phyloP scores from a whole-genome alignment of 2,888 invertebrate genomes.

The Horisme vitalbata region DNA sequence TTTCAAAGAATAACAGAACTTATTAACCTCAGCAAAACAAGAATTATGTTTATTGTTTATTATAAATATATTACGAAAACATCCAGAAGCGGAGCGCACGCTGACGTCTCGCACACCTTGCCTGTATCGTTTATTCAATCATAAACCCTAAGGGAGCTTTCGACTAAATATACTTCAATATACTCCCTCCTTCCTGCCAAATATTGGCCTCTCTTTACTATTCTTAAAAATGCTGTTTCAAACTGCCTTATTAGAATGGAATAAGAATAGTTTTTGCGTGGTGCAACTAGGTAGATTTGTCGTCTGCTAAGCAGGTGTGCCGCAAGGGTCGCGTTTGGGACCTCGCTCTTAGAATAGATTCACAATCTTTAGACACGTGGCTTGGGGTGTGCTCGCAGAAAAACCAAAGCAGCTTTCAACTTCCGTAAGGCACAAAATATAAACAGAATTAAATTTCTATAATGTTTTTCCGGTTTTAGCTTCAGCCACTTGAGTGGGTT shows the following conservation, averaged over 20 bases:
- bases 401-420: constrained; percentile 73
- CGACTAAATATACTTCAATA: constrained; percentile 80
- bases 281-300: constrained; percentile 29
- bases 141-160: constrained; percentile 69
- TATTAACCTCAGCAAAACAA: constrained; percentile 31
- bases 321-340: constrained; percentile 65
- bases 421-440: constrained; percentile 76
- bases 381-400: constrained; percentile 69
- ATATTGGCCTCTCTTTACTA: constrained; percentile 63
- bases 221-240: constrained; percentile 28
- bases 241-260: constrained; percentile 39
- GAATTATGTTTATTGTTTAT: constrained; percentile 40
- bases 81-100: constrained; percentile 52
- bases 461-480: constrained; percentile 78
- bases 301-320: constrained; percentile 71
- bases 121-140: constrained; percentile 76
- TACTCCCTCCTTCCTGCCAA: constrained; percentile 81
- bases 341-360: constrained; percentile 75
- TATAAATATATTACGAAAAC: constrained; percentile 49
- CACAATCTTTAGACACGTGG: constrained; percentile 76
- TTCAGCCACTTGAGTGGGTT: constrained; percentile 64
- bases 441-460: constrained; percentile 77
- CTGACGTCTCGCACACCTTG: constrained; percentile 69
- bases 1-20: constrained; percentile 1
- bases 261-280: constrained; percentile 45